Evolutionary conservation across 2,113 vertebrate genomes (phyloP), one percentile per base, ranked within the genome.

Genomic region (Theristicus caerulescens): DNA sequence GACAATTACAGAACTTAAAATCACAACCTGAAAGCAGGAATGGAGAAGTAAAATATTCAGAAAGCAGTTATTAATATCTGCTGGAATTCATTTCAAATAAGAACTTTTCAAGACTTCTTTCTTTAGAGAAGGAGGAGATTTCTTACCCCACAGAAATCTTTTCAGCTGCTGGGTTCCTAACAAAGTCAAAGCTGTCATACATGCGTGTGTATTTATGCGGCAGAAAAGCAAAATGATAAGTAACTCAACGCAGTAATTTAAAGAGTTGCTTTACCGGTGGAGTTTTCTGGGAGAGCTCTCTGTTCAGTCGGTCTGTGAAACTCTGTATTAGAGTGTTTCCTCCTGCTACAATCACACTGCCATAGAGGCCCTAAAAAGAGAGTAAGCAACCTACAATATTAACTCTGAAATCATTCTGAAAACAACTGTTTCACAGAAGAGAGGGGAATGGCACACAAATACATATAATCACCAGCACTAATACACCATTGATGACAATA

Each of bases 311-410:
- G 96, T 99, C 99, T 32, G 99, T 99, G 97, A 99, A 99, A 88
- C 99, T 99, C 98, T 99, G 99, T 87, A 99, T 99, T 71, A 99
- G 98, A 2, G 99, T 99, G 98, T 99, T 99, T 96, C 99, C 99
- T 95, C 99, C 99, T 4, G 99, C 99, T 93, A 99, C 99, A 82
- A 99, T 99, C 80, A 99, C 99, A 26, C 99, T 99, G 94, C 99
- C 99, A 61, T 99, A 99, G 32, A 99, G 98, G 88, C 99, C 99
- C 99, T 99, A 61, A 54, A 87, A 93, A 83, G 88, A 91, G 77
- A 96, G 79, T 44, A 96, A 67, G 38, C 51, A 91, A 64, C 13
- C 12, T 55, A n/a, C 38, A 83, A 5, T 55, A 40, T 82, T 58
- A 90, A n/a, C n/a, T 87, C 54, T n/a, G 87, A 61, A 88, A 91